Conservation (phyloP, 1,140 invertebrate species). For the Pollicipes pollicipes region DNA sequence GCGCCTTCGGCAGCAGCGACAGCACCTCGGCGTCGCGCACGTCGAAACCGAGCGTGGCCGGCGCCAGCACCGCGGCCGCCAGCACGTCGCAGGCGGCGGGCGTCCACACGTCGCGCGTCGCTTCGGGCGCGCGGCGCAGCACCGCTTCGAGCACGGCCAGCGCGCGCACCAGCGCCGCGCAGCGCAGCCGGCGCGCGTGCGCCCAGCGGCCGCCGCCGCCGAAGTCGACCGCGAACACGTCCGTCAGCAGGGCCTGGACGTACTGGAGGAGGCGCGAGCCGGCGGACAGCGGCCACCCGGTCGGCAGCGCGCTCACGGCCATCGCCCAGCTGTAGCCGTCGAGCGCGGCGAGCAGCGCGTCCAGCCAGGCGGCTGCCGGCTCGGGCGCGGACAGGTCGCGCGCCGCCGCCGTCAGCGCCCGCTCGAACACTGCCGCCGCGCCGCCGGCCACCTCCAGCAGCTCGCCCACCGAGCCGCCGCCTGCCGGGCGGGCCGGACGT, state of each 20-base stretch:
- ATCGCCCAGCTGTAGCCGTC: slow-evolving; percentile 33
- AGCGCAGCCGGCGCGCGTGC: slow-evolving; percentile 18
- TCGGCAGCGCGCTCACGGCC: slow-evolving; percentile 22
- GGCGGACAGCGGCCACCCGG: slow-evolving; percentile 3
- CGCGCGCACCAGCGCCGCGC: slow-evolving; percentile 28
- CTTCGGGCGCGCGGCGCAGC: slow-evolving; percentile 21
- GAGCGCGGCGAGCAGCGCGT: slow-evolving; percentile 27
- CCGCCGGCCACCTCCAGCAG: slow-evolving; percentile 1
- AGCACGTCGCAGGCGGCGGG: slow-evolving; percentile 28
- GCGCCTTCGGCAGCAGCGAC: slow-evolving; percentile 27
- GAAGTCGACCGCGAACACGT: slow-evolving; percentile 9
- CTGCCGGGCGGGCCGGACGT: no score
- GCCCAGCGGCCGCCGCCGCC: slow-evolving; percentile 2
- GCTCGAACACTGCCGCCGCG: neutral
- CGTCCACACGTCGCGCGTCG: slow-evolving; percentile 20
- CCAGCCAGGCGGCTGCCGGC: slow-evolving; percentile 23
- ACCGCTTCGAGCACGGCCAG: slow-evolving; percentile 30
- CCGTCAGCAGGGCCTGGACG: slow-evolving; percentile 8
- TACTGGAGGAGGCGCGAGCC: slow-evolving; percentile 7
- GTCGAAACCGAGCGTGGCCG: slow-evolving; percentile 34
- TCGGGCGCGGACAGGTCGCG: slow-evolving; percentile 5
- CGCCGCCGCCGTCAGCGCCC: neutral
- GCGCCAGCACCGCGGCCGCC: slow-evolving; percentile 28
- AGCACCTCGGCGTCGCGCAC: slow-evolving; percentile 32
- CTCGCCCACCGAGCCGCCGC: slow-evolving; percentile 3